These are phyloP conservation scores for Sparidentex hasta DNA, from an alignment of 2,797 vertebrate species.

Conservation along the genomic window DNA sequence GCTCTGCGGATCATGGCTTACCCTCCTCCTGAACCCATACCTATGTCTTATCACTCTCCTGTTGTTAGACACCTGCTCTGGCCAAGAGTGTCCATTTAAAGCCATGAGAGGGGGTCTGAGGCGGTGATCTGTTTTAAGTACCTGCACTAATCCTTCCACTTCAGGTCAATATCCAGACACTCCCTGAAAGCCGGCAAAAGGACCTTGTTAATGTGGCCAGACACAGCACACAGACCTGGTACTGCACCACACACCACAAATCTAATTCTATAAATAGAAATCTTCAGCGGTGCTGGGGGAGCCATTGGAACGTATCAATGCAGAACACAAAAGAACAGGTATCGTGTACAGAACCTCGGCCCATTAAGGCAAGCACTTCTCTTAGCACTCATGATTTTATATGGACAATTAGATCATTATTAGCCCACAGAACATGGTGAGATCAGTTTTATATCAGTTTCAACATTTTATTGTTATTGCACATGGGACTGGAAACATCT, in stretches of 20 bases:
- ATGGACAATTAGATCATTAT: background rate
- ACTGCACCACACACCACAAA: slow-evolving; percentile 34
- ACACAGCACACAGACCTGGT: slow-evolving; percentile 21
- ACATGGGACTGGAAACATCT: background rate
- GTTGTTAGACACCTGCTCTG: slow-evolving; percentile 23
- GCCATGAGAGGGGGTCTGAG: slow-evolving; percentile 40
- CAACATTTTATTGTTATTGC: background rate
- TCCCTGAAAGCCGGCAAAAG: slow-evolving; percentile 46
- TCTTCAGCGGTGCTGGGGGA: slow-evolving; percentile 11
- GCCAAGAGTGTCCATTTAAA: slow-evolving; percentile 45
- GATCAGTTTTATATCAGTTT: background rate
- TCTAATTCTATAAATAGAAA: slow-evolving; percentile 31
- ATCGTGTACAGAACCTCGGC: background rate
- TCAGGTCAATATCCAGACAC: slow-evolving; percentile 57
- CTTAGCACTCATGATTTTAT: slow-evolving; percentile 1
- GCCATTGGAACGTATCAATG: background rate
- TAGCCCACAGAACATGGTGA: background rate
- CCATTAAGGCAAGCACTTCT: slow-evolving; percentile 7
- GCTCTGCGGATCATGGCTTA: background rate
- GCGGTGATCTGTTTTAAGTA: slow-evolving; percentile 56
- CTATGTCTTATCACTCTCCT: slow-evolving; percentile 25
- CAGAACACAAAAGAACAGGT: background rate
- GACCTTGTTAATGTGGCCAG: slow-evolving; percentile 33
- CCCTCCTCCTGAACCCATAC: slow-evolving; percentile 17
- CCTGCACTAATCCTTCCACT: slow-evolving; percentile 63